Evolutionary conservation across 2,113 vertebrate species (phyloP), one percentile per base, ranked within the genome.

Genomic region (Microcebus ravelobensis): DNA sequence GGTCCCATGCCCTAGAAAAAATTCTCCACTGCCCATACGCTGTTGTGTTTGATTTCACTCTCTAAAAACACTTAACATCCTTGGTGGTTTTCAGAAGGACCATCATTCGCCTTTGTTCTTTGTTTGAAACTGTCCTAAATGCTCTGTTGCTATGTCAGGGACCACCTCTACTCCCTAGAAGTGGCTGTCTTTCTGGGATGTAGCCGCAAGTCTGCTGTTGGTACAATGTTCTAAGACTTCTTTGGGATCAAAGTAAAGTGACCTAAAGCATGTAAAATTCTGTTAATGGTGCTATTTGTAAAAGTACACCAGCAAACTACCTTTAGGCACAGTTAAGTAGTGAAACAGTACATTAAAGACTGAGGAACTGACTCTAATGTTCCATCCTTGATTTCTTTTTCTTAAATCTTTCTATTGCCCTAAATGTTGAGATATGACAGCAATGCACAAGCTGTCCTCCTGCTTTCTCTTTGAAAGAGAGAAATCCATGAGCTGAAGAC

Each of bases 191-290:
- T 95, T 94, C 77, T 67, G 82, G 52, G 89, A 84, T 55, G 48
- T 84, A 81, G 90, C 93, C 87, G 90, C 83, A 39, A 94, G 89
- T 90, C 70, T 85, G 91, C 61, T 91, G 81, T 98, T 95, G 68
- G 82, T 87, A 67, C 65, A 71, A 57, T 91, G 93, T 94, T 96
- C 94, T 82, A 94, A 97, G 95, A 93, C 94, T 97, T 96, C 93
- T 91, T 63, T 79, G 94, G 89, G 87, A 97, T 96, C 82, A 92
- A 91, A 96, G 91, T 76, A 81, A 88, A 96, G 93, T 91, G 97
- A 97, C 96, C 97, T 57, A 82, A 82, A 81, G 95, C 89, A 97
- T 82, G 88, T 95, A 93, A 97, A 97, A 97, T 93, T 96, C 96
- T 92, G 89, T 93, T 96, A 96, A 93, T 96, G 96, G 86, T 63